A percentile compares a stretch with the other conserved stretches of the same genome.
Evolutionary conservation across 2,113 vertebrate genomes (phyloP).

Genomic region (Plecturocebus donacophilus): DNA sequence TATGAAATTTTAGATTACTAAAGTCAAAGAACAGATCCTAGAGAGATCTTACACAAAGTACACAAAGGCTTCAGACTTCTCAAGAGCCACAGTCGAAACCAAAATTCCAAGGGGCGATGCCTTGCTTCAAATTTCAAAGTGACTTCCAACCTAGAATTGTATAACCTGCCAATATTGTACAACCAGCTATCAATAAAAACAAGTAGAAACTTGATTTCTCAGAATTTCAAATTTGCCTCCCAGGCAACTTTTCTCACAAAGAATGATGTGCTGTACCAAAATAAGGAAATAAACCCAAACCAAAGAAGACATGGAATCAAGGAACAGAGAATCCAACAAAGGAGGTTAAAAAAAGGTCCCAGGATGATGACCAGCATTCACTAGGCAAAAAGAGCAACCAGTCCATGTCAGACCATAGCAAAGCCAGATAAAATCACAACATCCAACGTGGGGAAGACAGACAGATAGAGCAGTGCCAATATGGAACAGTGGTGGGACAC

Average conservation of each 20-base stretch:
- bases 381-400: background rate
- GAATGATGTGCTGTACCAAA: background rate
- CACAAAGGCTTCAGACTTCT: conserved; percentile 14
- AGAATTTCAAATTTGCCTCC: background rate
- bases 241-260: conserved; percentile 8
- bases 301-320: background rate
- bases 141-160: conserved; percentile 21
- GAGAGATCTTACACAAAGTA: background rate
- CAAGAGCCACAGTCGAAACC: background rate
- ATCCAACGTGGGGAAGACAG: background rate
- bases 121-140: background rate
- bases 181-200: background rate
- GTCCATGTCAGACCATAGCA: background rate
- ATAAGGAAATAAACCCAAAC: background rate
- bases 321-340: background rate
- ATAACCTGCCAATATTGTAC: background rate
- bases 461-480: background rate
- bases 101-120: background rate
- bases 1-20: background rate
- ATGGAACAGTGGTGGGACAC: background rate
- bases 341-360: background rate
- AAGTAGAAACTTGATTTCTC: background rate
- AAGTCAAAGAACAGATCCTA: background rate
- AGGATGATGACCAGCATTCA: background rate
- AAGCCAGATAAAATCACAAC: background rate